Percentiles rank a stretch among this genome's conserved stretches.
These are phyloP conservation scores for Athene cunicularia DNA, from an alignment of 2,113 vertebrate genomes.

Conservation along the genomic window DNA sequence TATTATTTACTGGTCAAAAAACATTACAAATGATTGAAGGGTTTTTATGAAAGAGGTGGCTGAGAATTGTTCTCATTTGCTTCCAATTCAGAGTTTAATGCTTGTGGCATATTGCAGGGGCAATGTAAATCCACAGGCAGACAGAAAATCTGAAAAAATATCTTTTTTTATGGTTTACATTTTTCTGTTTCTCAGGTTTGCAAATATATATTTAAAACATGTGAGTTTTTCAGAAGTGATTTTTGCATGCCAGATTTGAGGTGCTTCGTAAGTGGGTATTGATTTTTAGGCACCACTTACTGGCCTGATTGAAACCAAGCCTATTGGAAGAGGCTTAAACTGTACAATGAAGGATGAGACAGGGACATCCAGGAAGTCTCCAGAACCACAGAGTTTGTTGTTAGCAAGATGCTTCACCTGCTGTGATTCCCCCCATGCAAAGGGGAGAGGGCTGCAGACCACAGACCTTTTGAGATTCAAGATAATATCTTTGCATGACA, in stretches of 20 bases:
- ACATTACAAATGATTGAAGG: conserved; percentile 60
- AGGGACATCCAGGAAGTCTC: background rate
- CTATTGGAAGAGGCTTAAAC: background rate
- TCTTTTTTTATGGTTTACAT: background rate
- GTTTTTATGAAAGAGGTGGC: conserved; percentile 61
- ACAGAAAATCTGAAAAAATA: background rate
- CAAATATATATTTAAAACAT: background rate
- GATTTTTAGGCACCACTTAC: background rate
- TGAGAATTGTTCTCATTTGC: conserved; percentile 66
- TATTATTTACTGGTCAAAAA: conserved; percentile 71
- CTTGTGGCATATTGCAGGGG: conserved; percentile 31
- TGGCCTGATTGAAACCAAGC: background rate
- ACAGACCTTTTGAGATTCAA: background rate
- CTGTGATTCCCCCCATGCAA: background rate
- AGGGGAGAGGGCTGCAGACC: background rate
- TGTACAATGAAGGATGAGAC: background rate
- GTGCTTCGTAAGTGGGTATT: background rate
- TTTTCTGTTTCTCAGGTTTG: background rate
- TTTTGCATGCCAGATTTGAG: background rate
- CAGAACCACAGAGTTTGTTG: background rate
- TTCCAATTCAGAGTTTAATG: conserved; percentile 58
- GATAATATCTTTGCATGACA: background rate
- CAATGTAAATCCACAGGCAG: background rate
- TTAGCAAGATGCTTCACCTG: background rate
- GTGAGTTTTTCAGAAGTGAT: background rate